Evolutionary conservation across 2,888 invertebrate species (phyloP).

Genomic region (Melinopterus prodromus): DNA sequence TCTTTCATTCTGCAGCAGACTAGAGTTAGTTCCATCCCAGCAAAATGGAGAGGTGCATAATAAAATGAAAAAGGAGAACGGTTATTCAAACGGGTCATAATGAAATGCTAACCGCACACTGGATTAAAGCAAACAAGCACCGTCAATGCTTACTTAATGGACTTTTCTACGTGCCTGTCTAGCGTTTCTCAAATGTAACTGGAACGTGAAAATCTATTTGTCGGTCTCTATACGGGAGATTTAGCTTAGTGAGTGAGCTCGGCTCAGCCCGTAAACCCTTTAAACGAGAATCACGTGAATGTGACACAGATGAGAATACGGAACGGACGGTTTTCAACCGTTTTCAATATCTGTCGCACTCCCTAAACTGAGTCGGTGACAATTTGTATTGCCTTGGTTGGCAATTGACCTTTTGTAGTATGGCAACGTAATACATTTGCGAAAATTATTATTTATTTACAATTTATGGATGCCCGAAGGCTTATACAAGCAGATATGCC

Average conservation of each 20-base stretch:
- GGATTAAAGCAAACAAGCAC: not conserved
- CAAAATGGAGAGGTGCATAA: not conserved
- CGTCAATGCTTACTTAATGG: not conserved
- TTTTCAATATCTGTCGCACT: not conserved
- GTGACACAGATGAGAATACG: not conserved
- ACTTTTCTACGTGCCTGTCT: not conserved
- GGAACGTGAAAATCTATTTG: slow-evolving; percentile 4
- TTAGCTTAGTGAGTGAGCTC: not conserved
- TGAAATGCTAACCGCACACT: not conserved
- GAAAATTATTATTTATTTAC: no score
- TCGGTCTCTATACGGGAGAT: not conserved
- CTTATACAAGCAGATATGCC: no score
- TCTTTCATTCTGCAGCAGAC: not conserved
- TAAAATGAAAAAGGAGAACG: not conserved
- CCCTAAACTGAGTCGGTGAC: not conserved
- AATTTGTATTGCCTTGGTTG: no score
- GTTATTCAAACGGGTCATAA: not conserved
- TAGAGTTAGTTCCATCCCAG: not conserved
- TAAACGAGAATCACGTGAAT: not conserved
- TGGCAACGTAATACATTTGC: no score
- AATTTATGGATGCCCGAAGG: no score
- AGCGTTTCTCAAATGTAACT: not conserved
- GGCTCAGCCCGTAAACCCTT: not conserved
- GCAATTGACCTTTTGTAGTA: no score
- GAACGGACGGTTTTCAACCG: not conserved